Conservation (phyloP, 2,113 vertebrate genomes). For the Silurus meridionalis region DNA sequence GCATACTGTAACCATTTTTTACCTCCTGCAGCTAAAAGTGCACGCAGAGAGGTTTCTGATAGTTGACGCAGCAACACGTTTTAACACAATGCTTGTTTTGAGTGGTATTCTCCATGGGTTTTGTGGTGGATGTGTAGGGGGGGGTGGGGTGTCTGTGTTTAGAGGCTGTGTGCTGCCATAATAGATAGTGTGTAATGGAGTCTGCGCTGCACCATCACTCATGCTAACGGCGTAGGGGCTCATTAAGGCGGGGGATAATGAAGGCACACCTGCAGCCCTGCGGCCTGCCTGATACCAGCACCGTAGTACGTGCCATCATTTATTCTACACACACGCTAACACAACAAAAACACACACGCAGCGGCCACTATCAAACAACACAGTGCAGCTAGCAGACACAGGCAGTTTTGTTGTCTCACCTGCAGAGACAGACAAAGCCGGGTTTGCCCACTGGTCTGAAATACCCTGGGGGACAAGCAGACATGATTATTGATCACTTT, state of each 20-base stretch:
- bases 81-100: conserved; percentile 34
- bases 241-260: conserved; percentile 50
- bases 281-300: conserved; percentile 17
- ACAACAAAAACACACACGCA: conserved; percentile 5
- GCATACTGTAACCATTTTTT: background rate
- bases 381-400: background rate
- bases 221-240: conserved; percentile 46
- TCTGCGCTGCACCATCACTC: conserved; percentile 44
- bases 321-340: conserved; percentile 27
- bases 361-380: background rate
- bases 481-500: conserved; percentile 32
- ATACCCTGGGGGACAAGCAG: background rate
- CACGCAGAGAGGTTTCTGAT: conserved; percentile 15
- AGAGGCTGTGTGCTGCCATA: conserved; percentile 12
- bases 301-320: conserved; percentile 2
- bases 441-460: conserved; percentile 16
- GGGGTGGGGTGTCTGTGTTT: conserved; percentile 30
- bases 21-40: background rate
- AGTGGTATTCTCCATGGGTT: conserved; percentile 32
- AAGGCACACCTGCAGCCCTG: conserved; percentile 53
- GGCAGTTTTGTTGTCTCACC: conserved; percentile 1
- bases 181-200: conserved; percentile 50
- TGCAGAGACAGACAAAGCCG: conserved; percentile 6
- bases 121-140: background rate
- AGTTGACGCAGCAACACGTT: conserved; percentile 40